Evolutionary conservation across 2,888 invertebrate genomes (phyloP).

Genomic region (Polyommatus icarus): DNA sequence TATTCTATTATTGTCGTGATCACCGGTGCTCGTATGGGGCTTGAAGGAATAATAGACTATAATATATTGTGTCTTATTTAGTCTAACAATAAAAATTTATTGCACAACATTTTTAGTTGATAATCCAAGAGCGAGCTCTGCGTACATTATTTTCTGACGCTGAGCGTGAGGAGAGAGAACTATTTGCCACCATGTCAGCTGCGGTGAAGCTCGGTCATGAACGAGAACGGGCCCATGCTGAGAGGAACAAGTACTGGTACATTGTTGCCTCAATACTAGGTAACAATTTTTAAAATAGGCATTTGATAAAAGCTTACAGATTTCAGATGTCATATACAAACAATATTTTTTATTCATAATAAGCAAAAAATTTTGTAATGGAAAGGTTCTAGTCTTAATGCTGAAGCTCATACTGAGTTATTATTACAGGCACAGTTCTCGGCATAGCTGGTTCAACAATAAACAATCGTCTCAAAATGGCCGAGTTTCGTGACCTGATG

Average conservation of each 20-base stretch:
- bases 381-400: background rate
- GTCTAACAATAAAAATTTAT: background rate
- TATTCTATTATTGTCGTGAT: too few species aligned
- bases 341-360: too few species aligned
- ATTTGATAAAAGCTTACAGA: too few species aligned
- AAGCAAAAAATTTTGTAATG: too few species aligned
- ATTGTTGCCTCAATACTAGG: constrained; percentile 85
- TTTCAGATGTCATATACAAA: too few species aligned
- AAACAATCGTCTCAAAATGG: constrained; percentile 83
- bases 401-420: background rate
- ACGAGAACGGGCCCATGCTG: constrained; percentile 88
- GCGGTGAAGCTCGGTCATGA: constrained; percentile 91
- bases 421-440: constrained; percentile 71
- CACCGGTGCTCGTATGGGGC: too few species aligned
- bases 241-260: constrained; percentile 92
- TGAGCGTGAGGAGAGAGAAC: constrained; percentile 87
- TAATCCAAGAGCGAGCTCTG: constrained; percentile 83
- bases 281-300: too few species aligned
- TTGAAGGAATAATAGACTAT: too few species aligned
- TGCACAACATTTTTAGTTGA: constrained; percentile 58
- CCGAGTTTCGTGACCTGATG: constrained; percentile 82
- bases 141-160: constrained; percentile 81
- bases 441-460: constrained; percentile 85
- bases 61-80: too few species aligned
- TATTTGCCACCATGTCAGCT: constrained; percentile 86